These are phyloP conservation scores for Oryzias woworae DNA, from an alignment of 2,113 vertebrate species.

Conservation along the genomic window DNA sequence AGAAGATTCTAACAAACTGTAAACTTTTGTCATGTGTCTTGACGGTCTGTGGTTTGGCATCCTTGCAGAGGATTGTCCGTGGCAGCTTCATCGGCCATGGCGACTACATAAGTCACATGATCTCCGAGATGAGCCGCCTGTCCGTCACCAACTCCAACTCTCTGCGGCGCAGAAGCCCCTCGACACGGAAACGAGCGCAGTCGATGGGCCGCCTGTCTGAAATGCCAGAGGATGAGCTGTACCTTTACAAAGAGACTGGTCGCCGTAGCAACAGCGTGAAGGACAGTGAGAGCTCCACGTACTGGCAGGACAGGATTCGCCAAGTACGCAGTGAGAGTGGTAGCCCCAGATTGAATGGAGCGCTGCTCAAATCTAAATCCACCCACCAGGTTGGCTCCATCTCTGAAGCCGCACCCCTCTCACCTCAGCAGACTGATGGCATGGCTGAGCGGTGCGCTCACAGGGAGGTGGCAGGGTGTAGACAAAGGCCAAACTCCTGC, in stretches of 20 bases:
- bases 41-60: neutral
- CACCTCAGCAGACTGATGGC: conserved; percentile 7
- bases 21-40: no score
- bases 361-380: conserved; percentile 78
- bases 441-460: conserved; percentile 8
- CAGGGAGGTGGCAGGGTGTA: conserved; percentile 42
- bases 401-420: neutral
- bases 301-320: conserved; percentile 79
- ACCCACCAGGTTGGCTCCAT: conserved; percentile 67
- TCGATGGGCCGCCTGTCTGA: conserved; percentile 86
- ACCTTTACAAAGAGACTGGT: conserved; percentile 79
- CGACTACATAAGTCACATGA: conserved; percentile 86
- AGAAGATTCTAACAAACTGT: no score
- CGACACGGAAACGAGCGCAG: conserved; percentile 81
- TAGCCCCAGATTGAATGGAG: conserved; percentile 79
- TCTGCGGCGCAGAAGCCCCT: conserved; percentile 81
- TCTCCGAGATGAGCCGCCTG: conserved; percentile 85
- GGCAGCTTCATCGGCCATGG: conserved; percentile 85
- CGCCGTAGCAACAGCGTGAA: conserved; percentile 43
- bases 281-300: conserved; percentile 72
- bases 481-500: conserved; percentile 76
- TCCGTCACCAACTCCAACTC: conserved; percentile 90
- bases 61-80: conserved; percentile 83
- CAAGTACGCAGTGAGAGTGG: conserved; percentile 72
- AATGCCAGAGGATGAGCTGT: conserved; percentile 74